Conservation (phyloP, 2,888 invertebrate genomes). For the Leptinotarsa juncta region DNA sequence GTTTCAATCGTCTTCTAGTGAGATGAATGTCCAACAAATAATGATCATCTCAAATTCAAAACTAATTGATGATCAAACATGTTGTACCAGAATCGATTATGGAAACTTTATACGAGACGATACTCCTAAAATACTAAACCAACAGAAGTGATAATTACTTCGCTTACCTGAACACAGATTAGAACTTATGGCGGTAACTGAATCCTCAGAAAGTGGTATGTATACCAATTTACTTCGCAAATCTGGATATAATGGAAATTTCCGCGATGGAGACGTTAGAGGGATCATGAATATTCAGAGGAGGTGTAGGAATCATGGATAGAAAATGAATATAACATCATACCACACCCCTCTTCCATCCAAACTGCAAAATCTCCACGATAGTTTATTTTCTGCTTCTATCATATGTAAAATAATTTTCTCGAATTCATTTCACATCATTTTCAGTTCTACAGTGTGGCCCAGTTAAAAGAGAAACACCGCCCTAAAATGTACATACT, state of each 20-base stretch:
- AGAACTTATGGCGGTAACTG: neutral
- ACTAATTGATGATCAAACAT: slow-evolving; percentile 7
- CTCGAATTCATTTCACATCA: no score
- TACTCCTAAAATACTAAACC: neutral
- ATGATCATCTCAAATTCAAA: neutral
- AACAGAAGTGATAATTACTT: slow-evolving; percentile 3
- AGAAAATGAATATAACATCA: neutral
- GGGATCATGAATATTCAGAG: neutral
- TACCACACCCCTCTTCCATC: no score
- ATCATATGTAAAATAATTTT: no score
- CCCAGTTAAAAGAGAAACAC: no score
- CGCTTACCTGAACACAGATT: slow-evolving; percentile 6
- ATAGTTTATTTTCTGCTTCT: no score
- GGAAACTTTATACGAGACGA: neutral
- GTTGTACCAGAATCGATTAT: neutral
- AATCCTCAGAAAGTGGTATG: neutral
- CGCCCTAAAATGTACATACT: no score
- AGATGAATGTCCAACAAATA: neutral
- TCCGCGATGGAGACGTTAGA: neutral
- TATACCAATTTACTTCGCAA: neutral
- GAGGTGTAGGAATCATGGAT: neutral
- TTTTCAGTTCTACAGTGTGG: no score
- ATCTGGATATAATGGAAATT: slow-evolving; percentile 3
- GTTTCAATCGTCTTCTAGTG: neutral
- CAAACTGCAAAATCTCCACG: no score